Evolutionary conservation across 1,140 invertebrate genomes (phyloP), one percentile per base, ranked within the genome.

Genomic region (Steinernema khuongi): DNA sequence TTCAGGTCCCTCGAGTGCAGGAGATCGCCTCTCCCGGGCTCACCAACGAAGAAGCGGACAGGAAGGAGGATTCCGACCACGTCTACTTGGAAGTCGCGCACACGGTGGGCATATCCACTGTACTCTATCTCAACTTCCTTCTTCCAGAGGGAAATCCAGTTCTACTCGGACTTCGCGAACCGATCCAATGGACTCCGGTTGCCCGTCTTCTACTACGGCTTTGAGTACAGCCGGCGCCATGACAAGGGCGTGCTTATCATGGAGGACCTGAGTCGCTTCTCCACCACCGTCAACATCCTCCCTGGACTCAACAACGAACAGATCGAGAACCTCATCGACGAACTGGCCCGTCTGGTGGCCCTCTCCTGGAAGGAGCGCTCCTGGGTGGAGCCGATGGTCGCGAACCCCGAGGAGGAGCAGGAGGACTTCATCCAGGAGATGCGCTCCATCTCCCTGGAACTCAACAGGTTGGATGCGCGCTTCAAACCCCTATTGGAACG

Each of bases 261-360:
- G 50, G 50, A 60, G 50, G 50, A 60, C 22, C 50, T 60, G 7
- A 60, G 50, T 60, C 50, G 22, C 4, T 14, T 22, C 50, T 14
- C 7, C 50, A 60, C 4, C 11, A 60, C 50, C 11, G 2, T 60
- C 11, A 60, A 60, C 50, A 60, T 60, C 22, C 50, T 60, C 19
- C 50, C 50, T 2, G 50, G 50, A 11, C 22, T 60, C 50, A 60
- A 60, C 50, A 60, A 60, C 50, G 22, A 14, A 4, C 50, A 60
- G 19, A 60, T 60, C 50, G 50, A 60, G 50, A 60, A 60, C 26
- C 50, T 60, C 26, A 60, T 60, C 50, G 50, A 60, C 19, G 50
- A 60, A 60, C 22, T 60, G 50, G 50, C 50, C 7, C 50, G 50
- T n/a, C 50, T 60, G 50, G 50, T 22, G 11, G 50, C 50, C 7